Conservation (phyloP, 2,888 invertebrate species). For the Baronia brevicornis region DNA sequence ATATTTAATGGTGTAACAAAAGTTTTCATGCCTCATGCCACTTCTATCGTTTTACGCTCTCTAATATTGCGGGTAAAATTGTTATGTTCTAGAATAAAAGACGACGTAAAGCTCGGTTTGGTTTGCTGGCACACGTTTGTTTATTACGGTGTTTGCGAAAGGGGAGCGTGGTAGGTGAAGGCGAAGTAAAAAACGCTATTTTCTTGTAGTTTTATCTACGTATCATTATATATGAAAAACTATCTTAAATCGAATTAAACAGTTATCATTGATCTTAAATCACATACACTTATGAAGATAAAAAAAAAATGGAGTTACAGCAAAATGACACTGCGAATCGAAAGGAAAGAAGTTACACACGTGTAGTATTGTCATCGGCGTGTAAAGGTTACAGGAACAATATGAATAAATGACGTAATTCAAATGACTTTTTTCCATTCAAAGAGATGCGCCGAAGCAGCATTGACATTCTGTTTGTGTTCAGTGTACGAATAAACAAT, state of each 20-base stretch:
- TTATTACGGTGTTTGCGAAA: constrained; percentile 16
- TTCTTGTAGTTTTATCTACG: constrained; percentile 22
- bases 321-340: too few species aligned
- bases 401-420: constrained; percentile 38
- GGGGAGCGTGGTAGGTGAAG: constrained; percentile 17
- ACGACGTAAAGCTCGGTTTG: constrained; percentile 10
- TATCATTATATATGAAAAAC: too few species aligned
- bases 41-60: constrained; percentile 3
- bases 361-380: too few species aligned
- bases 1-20: neutral
- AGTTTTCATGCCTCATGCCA: neutral
- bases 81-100: constrained; percentile 11
- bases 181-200: constrained; percentile 30
- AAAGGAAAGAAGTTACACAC: too few species aligned
- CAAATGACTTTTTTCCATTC: constrained; percentile 40
- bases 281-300: too few species aligned
- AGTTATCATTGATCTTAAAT: too few species aligned
- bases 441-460: constrained; percentile 39
- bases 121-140: constrained; percentile 12
- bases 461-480: constrained; percentile 47
- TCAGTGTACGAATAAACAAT: constrained; percentile 33
- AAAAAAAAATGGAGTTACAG: too few species aligned
- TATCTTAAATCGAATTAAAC: too few species aligned
- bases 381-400: too few species aligned
- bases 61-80: constrained; percentile 4